Evolutionary conservation across 2,797 vertebrate species (phyloP), one percentile per base, ranked within the genome.

Genomic region (Tokudaia tokunoshimensis): DNA sequence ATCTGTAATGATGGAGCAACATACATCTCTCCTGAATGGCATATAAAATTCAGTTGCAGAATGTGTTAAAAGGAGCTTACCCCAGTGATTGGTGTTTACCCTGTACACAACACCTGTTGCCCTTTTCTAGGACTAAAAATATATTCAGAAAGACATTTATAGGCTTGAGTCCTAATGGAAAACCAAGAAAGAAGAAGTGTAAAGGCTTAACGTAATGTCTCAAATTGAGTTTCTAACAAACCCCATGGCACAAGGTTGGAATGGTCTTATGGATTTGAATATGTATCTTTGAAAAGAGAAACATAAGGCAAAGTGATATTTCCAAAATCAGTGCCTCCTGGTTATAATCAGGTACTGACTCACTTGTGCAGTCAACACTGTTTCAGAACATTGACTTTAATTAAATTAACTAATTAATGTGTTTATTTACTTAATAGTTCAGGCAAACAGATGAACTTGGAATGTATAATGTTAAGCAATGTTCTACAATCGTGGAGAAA

Each of bases 181-280:
- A 96, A 95, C 20, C 22, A 94, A 95, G n/a, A 74, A 93, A 91
- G 34, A 80, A 92, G 26, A 63, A 67, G 79, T 94, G 84, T 8
- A 93, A 94, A 81, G 26, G 15, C 8, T 52, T 47, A 47, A 41
- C 6, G 4, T 17, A 63, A 83, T 19, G 31, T 55, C 29, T 41
- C 75, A 12, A 74, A 92, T 94, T 90, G 57, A 70, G 47, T 89
- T 47, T 78, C 31, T 83, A 89, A 75, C 6, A 74, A 87, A 34
- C 87, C 57, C 26, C 61, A 2, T 76, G 55, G 7, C 2, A 29
- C 37, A 91, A 70, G 29, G 1, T 72, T 61, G 47, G 7, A 4
- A 79, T 47, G 6, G 6, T 55, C 65, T 88, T 94, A 34, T 26
- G 57, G 11, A 63, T 31, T 63, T 78, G 41, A 22, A 29, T 82